A percentile compares a stretch with the other conserved stretches of the same genome.
phyloP scores from a whole-genome alignment of 2,113 vertebrate genomes.

The Scatophagus argus region DNA sequence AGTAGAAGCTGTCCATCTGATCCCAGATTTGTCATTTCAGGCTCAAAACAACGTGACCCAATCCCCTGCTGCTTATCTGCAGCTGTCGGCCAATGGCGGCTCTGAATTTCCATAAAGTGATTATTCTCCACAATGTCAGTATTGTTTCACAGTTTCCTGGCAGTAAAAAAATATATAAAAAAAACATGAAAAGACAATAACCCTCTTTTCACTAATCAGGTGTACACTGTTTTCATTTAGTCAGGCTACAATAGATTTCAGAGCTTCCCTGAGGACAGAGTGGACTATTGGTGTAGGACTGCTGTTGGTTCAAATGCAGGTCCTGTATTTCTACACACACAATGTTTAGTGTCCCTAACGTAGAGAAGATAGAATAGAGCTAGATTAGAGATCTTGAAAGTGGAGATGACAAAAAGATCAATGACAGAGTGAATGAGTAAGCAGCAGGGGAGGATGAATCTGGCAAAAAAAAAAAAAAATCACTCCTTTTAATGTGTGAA shows the following conservation, averaged over 20 bases:
- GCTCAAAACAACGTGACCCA: conserved; percentile 57
- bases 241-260: conserved; percentile 1
- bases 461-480: not conserved
- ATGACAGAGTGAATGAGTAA: conserved; percentile 32
- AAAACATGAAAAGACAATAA: conserved; percentile 40
- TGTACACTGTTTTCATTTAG: conserved; percentile 23
- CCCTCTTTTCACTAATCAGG: conserved; percentile 54
- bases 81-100: conserved; percentile 56
- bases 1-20: conserved; percentile 38
- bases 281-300: not conserved
- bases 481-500: not conserved
- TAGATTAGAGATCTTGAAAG: conserved; percentile 13
- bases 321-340: not conserved
- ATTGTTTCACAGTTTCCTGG: conserved; percentile 63
- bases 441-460: not conserved
- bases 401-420: conserved; percentile 18
- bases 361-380: not conserved
- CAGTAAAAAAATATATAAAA: conserved; percentile 28
- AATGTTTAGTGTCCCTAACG: not conserved
- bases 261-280: not conserved
- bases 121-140: conserved; percentile 63
- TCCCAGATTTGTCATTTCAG: conserved; percentile 57
- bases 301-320: not conserved
- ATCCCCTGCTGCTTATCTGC: conserved; percentile 48
- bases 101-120: conserved; percentile 59